Conservation (phyloP, 2,113 vertebrate species). For the Caloenas nicobarica region DNA sequence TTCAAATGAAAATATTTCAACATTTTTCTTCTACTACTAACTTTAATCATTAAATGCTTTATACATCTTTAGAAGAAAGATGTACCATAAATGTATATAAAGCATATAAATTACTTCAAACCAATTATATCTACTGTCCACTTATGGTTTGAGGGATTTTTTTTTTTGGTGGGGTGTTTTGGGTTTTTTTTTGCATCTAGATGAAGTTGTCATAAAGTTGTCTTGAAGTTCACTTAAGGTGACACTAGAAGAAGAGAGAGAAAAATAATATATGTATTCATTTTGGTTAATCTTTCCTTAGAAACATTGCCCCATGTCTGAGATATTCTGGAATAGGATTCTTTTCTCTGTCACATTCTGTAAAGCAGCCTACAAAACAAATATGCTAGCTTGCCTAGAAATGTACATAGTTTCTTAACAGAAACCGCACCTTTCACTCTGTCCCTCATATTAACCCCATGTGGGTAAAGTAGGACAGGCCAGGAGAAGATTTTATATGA, state of each 20-base stretch:
- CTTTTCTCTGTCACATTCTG: neutral
- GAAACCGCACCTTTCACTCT: neutral
- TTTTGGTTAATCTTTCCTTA: neutral
- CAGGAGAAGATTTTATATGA: neutral
- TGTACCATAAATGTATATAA: neutral
- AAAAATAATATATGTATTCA: neutral
- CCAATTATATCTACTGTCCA: rapidly evolving
- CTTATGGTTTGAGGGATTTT: neutral
- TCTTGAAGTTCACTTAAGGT: neutral
- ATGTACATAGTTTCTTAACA: neutral
- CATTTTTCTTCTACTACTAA: neutral
- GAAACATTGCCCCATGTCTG: neutral
- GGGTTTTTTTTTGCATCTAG: neutral
- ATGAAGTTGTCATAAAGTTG: neutral
- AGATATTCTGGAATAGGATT: neutral
- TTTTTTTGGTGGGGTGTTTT: neutral
- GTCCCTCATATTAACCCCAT: neutral
- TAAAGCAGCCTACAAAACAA: neutral
- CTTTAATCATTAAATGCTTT: neutral
- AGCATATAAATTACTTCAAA: neutral
- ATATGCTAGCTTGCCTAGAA: neutral
- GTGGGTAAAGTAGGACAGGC: neutral
- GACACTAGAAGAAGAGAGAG: neutral
- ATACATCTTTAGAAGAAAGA: neutral
- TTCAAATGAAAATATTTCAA: neutral